A percentile compares a stretch with the other conserved stretches of the same genome.
Evolutionary conservation across 2,113 vertebrate species (phyloP).

Genomic region (Macrotis lagotis): DNA sequence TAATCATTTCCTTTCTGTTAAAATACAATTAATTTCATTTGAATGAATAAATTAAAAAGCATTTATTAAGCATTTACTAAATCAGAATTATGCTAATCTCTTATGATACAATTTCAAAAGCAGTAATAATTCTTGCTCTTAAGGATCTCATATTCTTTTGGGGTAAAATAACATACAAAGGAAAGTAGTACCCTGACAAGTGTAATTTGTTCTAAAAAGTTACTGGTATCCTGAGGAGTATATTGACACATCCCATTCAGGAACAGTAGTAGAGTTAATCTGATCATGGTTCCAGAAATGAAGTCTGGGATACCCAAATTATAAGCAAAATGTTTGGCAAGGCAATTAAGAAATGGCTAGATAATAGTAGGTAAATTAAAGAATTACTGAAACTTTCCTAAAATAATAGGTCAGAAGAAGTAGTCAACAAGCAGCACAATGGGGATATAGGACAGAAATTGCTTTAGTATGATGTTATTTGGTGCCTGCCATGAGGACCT

Average conservation of each 20-base stretch:
- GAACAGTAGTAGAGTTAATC: not conserved
- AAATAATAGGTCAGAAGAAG: not conserved
- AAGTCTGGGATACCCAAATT: not conserved
- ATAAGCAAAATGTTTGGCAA: not conserved
- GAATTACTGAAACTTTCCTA: not conserved
- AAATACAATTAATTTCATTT: not conserved
- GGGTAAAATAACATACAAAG: not conserved
- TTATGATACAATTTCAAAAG: not conserved
- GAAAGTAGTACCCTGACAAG: not conserved
- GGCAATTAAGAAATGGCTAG: not conserved
- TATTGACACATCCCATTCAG: not conserved
- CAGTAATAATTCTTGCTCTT: not conserved
- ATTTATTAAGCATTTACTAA: not conserved
- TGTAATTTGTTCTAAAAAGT: not conserved
- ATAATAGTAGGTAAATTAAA: not conserved
- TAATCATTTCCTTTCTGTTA: not conserved
- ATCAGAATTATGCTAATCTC: not conserved
- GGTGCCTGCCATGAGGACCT: not conserved
- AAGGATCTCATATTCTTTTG: not conserved
- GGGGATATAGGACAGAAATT: not conserved
- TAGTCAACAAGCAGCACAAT: not conserved
- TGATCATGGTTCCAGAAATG: not conserved
- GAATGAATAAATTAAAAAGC: not conserved
- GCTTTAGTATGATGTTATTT: not conserved
- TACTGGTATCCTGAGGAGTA: not conserved